Conservation (phyloP, 2,888 invertebrate genomes). For the Cepaea hortensis region DNA sequence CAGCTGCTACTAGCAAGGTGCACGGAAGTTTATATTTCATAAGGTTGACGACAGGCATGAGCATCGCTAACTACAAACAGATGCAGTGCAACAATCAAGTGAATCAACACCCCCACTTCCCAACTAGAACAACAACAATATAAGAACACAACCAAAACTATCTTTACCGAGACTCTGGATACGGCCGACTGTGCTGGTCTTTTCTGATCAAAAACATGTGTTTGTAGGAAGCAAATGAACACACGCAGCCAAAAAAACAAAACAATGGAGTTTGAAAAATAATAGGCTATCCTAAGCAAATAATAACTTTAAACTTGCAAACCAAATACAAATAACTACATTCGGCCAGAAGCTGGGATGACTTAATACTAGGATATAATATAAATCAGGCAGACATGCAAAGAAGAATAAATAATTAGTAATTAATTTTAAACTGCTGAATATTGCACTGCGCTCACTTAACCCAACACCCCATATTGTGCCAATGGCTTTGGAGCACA, state of each 20-base stretch:
- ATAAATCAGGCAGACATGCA: background rate
- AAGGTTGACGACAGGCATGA: too few relatives aligned
- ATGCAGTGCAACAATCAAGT: background rate
- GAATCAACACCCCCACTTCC: background rate
- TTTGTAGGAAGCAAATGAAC: slow-evolving; percentile 20
- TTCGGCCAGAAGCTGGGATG: background rate
- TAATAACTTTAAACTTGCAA: background rate
- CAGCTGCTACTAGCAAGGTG: too few relatives aligned
- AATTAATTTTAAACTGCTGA: too few relatives aligned
- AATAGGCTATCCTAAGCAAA: background rate
- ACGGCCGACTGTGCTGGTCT: slow-evolving; percentile 33
- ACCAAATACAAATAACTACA: background rate
- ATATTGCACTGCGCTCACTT: too few relatives aligned
- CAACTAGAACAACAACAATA: slow-evolving; percentile 5
- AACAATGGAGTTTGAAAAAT: background rate
- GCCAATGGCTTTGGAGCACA: too few relatives aligned
- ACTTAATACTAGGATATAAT: background rate
- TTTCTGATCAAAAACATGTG: slow-evolving; percentile 35
- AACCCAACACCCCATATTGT: too few relatives aligned
- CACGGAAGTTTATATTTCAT: too few relatives aligned
- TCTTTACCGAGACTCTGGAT: slow-evolving; percentile 41
- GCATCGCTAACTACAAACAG: background rate
- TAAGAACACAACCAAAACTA: slow-evolving; percentile 3
- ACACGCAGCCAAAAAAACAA: slow-evolving; percentile 6
- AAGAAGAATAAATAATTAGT: background rate